These are phyloP conservation scores for Sisyra nigra DNA, from an alignment of 2,888 invertebrate species.

Conservation along the genomic window DNA sequence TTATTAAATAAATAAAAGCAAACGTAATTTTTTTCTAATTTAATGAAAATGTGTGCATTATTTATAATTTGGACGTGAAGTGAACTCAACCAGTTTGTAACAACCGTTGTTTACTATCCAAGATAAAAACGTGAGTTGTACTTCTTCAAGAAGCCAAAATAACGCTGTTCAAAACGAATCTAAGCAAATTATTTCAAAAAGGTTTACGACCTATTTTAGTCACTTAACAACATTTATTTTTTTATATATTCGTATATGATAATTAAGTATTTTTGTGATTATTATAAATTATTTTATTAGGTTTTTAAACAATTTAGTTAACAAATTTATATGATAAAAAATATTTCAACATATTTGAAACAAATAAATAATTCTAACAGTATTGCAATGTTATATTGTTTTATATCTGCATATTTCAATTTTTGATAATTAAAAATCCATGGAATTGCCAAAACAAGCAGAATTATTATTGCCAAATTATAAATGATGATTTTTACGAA, in stretches of 20 bases:
- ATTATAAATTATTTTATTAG: not conserved
- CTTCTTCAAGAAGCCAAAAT: too few relatives aligned
- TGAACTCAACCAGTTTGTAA: not conserved
- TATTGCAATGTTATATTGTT: not conserved
- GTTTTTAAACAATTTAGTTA: not conserved
- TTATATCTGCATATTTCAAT: not conserved
- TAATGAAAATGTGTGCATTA: not conserved
- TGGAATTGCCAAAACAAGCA: not conserved
- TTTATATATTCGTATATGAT: not conserved
- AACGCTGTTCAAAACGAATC: not conserved
- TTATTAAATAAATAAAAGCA: conserved; percentile 2
- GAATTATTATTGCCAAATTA: too few relatives aligned
- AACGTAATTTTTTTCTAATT: not conserved
- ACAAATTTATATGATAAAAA: not conserved
- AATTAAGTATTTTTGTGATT: not conserved
- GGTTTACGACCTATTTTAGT: not conserved
- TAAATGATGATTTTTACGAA: too few relatives aligned
- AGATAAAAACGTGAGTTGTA: too few relatives aligned
- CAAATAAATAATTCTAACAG: not conserved
- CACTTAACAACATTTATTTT: not conserved
- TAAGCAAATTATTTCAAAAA: too few relatives aligned
- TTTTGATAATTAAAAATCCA: not conserved
- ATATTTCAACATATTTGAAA: not conserved
- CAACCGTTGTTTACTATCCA: not conserved
- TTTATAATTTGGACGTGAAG: not conserved